phyloP scores from a whole-genome alignment of 2,113 vertebrate species.

The Acinonyx jubatus region DNA sequence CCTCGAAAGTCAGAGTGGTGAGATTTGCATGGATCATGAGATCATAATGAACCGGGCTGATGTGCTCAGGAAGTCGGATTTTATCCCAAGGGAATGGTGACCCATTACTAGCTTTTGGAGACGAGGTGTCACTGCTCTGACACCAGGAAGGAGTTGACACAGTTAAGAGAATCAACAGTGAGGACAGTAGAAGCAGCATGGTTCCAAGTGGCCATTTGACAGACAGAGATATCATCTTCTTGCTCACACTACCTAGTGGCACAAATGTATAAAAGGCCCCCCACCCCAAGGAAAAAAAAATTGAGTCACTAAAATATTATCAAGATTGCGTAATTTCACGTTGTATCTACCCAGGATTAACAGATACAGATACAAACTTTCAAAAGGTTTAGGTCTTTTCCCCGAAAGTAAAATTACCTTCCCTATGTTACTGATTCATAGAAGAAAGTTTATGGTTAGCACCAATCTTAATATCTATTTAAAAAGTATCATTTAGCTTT shows the following conservation, averaged over 20 bases:
- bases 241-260: neutral
- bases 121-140: neutral
- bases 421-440: neutral
- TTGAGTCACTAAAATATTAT: conserved; percentile 8
- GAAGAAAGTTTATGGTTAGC: neutral
- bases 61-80: conserved; percentile 88
- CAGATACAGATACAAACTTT: neutral
- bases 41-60: conserved; percentile 88
- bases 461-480: neutral
- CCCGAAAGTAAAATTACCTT: conserved; percentile 40
- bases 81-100: conserved; percentile 89
- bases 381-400: neutral
- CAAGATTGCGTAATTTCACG: neutral
- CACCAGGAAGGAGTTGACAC: neutral
- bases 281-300: neutral
- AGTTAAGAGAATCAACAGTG: conserved; percentile 18
- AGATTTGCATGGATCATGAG: conserved; percentile 93
- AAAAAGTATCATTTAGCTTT: neutral
- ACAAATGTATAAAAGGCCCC: neutral
- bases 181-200: neutral
- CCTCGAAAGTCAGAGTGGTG: conserved; percentile 88
- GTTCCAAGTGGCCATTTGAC: neutral
- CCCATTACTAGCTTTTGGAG: conserved; percentile 80
- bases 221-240: conserved; percentile 21
- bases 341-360: neutral